phyloP scores from a whole-genome alignment of 2,888 invertebrate genomes.

The Mechanitis messenoides region DNA sequence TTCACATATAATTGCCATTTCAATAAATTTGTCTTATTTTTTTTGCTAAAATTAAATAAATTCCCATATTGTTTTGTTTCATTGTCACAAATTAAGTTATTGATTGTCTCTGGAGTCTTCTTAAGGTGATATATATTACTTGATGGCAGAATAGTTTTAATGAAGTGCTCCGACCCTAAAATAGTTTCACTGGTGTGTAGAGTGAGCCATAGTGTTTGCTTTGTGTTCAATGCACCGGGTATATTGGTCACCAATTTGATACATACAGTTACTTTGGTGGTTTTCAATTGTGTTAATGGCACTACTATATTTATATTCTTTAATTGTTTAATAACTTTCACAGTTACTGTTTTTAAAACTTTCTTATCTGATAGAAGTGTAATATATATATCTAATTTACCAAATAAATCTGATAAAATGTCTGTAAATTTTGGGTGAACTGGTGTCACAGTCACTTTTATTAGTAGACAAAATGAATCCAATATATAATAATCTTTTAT shows the following conservation, averaged over 20 bases:
- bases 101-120: slow-evolving; percentile 34
- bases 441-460: slow-evolving; percentile 39
- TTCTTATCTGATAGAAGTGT: slow-evolving; percentile 40
- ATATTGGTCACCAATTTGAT: slow-evolving; percentile 50
- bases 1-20: slow-evolving; percentile 46
- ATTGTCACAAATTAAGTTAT: slow-evolving; percentile 39
- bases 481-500: slow-evolving; percentile 46
- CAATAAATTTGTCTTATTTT: slow-evolving; percentile 14
- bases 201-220: slow-evolving; percentile 46
- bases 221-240: slow-evolving; percentile 47
- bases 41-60: slow-evolving; percentile 41
- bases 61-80: slow-evolving; percentile 37
- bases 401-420: slow-evolving; percentile 41
- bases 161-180: slow-evolving; percentile 54
- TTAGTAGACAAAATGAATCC: slow-evolving; percentile 42
- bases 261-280: slow-evolving; percentile 38
- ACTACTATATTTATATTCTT: slow-evolving; percentile 45
- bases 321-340: slow-evolving; percentile 44
- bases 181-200: slow-evolving; percentile 44
- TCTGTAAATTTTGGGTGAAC: slow-evolving; percentile 42
- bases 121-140: slow-evolving; percentile 34
- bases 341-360: slow-evolving; percentile 46
- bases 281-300: slow-evolving; percentile 38
- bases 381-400: slow-evolving; percentile 48
- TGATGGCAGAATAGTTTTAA: slow-evolving; percentile 34